phyloP scores from a whole-genome alignment of 2,888 invertebrate genomes.

The Drosophila gaucha region DNA sequence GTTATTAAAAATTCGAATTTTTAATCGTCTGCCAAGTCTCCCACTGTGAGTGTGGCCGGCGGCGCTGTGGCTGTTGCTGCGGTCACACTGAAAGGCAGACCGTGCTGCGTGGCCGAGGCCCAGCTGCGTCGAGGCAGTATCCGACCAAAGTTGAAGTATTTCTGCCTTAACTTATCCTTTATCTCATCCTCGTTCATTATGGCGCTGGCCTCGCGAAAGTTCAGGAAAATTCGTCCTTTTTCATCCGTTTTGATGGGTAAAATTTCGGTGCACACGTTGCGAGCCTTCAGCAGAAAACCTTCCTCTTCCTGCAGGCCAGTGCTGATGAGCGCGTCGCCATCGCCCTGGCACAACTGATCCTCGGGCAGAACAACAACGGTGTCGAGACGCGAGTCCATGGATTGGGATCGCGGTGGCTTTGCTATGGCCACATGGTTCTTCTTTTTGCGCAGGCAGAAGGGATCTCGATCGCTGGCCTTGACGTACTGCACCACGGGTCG shows the following conservation, averaged over 20 bases:
- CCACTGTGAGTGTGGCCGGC: slow-evolving; percentile 56
- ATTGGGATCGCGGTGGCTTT: slow-evolving; percentile 87
- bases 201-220: slow-evolving; percentile 84
- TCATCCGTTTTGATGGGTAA: slow-evolving; percentile 85
- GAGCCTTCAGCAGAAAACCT: slow-evolving; percentile 82
- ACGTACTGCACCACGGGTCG: slow-evolving; percentile 92
- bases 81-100: slow-evolving; percentile 69
- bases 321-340: slow-evolving; percentile 18
- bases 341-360: slow-evolving; percentile 37
- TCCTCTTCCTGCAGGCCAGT: slow-evolving; percentile 66
- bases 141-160: slow-evolving; percentile 83
- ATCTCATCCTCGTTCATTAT: slow-evolving; percentile 85
- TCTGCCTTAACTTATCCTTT: slow-evolving; percentile 83
- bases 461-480: slow-evolving; percentile 96
- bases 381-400: slow-evolving; percentile 82
- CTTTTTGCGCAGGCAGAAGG: slow-evolving; percentile 89
- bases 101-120: slow-evolving; percentile 83
- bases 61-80: slow-evolving; percentile 55
- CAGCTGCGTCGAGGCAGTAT: slow-evolving; percentile 83
- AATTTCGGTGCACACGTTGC: slow-evolving; percentile 85
- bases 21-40: slow-evolving; percentile 75
- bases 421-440: slow-evolving; percentile 81
- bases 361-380: slow-evolving; percentile 46
- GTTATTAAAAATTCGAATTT: background rate
- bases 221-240: slow-evolving; percentile 84